phyloP scores from a whole-genome alignment of 92 coral and sea anemone genomes.

The Muricea muricata region DNA sequence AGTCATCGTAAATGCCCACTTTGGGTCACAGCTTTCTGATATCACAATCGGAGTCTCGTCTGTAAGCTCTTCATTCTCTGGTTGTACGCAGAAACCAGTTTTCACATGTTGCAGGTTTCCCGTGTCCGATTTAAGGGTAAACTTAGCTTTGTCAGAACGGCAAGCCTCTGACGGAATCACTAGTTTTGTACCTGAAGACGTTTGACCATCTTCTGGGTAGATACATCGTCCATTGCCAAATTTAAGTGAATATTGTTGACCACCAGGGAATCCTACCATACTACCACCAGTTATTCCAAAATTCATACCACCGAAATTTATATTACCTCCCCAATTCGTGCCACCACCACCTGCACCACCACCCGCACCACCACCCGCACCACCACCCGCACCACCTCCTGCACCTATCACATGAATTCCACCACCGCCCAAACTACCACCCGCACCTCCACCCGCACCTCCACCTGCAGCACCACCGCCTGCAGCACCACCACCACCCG shows the following conservation, averaged over 20 bases:
- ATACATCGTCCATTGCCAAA: constrained; percentile 15
- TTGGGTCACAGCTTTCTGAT: neutral
- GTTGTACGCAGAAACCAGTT: constrained; percentile 5
- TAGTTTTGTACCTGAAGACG: neutral
- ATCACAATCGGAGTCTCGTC: neutral
- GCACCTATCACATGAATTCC: neutral
- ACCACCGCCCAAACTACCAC: neutral
- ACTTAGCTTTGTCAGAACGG: constrained; percentile 1
- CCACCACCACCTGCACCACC: neutral
- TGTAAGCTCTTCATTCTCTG: neutral
- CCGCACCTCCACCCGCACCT: neutral
- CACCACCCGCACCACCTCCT: neutral
- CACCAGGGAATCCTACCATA: neutral
- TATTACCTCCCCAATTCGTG: neutral
- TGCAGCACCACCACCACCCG: neutral
- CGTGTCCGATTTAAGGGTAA: neutral
- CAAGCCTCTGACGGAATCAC: neutral
- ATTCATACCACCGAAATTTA: neutral
- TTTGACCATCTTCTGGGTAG: constrained; percentile 10
- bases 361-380: neutral
- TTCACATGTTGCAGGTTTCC: constrained; percentile 1
- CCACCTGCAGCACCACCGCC: neutral
- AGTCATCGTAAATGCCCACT: constrained; percentile 1
- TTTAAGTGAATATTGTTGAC: neutral
- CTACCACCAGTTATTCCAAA: neutral